Base-by-base conservation (phyloP, 2,888 invertebrate species). In the Ariolimax columbianus region DNA sequence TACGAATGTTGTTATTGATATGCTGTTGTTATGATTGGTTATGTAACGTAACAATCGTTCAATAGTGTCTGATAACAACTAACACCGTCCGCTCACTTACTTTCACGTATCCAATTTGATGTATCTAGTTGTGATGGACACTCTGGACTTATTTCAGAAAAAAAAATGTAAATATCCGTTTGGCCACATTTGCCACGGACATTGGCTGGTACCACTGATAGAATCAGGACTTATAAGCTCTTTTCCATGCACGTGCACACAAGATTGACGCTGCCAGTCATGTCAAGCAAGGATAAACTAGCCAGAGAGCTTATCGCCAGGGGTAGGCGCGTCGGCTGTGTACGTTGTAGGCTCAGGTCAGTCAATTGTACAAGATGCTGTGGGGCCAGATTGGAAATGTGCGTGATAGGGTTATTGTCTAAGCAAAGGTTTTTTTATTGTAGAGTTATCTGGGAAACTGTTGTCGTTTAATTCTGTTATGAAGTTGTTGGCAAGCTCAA, bases 221-320 rank as follows among this genome's bases (percentile, higher is more conserved):
- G 30, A 30, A 78, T 4, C 38, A 3, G 63, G 17, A 3, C 23
- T n/a, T n/a, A 0, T 3, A 78, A n/a, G 63, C 78, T 66, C 38
- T 59, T 38, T 23, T 78, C 78, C 63, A 3, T 30, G 19, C 78
- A 78, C 0, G 78, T 78, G 30, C 78, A 78, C 2, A 78, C 78
- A 19, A 78, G 63, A 0, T n/a, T 11, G 11, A n/a, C 30, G 40
- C 14, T 78, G 6, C 26, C 40, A 30, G 78, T 23, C 78, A 78
- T 78, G 30, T 63, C 63, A 17, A 78, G 30, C 1, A 17, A 6
- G 6, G n/a, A 26, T 47, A 78, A 30, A n/a, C 63, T 63, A 9
- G 0, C 38, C 1, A 78, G 63, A 19, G 17, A 66, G 0, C 26
- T 40, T 6, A 78, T 26, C 0, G 63, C 78, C 0, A 78, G 38